Base-by-base conservation (phyloP, 2,888 invertebrate genomes). In the Harpalus rufipes region DNA sequence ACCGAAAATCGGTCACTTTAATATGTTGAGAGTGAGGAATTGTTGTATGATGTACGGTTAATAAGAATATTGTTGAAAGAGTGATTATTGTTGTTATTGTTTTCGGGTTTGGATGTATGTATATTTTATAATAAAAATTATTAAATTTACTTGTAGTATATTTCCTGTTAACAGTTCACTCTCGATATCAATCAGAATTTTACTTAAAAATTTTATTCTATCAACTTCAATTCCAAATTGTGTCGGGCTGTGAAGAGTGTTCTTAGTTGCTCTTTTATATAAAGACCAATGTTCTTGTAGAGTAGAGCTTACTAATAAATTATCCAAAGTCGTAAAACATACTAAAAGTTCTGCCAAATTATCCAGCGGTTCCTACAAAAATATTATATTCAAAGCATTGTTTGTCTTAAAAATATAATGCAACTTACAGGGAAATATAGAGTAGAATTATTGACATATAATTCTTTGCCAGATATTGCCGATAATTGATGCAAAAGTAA, bases 401-500 rank as follows among this genome's bases (percentile, higher is more conserved):
- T 39, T 58, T 86, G 44, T 59, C 39, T 16, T 14, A 80, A 16
- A 32, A 68, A n/a, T n/a, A 25, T 21, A 61, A 59, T 18, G 5
- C n/a, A 56, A 88, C 88, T 87, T 88, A 90, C 91, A 14, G 90
- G 89, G 89, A 91, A 91, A 85, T 89, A 89, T 41, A 89, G 88
- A 72, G 87, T 86, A 79, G 87, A 88, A 85, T 86, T 88, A 44
- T 89, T 89, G 59, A 87, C 87, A 87, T 89, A 89, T 84, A 88
- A 89, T 85, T 91, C 92, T 88, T 92, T 93, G 78, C 92, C 92
- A 87, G 94, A 93, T 78, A 97, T 92, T 1, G 95, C 94, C 88
- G 95, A 93, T 76, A 97, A 91, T 91, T 98, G 97, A 85, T 93
- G 93, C 87, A 97, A 92, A 12, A 96, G 91, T 90, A 96, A 95